Conservation (phyloP, 2,888 invertebrate genomes). For the Epinotia nisella region DNA sequence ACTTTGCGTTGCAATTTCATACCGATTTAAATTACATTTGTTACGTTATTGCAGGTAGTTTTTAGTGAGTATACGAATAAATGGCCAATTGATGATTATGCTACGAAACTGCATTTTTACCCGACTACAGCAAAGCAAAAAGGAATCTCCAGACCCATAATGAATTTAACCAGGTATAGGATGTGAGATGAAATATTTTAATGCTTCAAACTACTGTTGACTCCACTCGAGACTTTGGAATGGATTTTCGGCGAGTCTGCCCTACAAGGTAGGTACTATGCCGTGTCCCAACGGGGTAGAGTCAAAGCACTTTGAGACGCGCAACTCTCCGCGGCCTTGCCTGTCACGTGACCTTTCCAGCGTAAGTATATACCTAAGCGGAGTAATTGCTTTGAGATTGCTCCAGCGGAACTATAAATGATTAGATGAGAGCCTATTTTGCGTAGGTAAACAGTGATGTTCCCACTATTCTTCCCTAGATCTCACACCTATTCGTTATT, state of each 20-base stretch:
- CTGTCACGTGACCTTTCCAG: slow-evolving; percentile 16
- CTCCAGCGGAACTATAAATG: neutral
- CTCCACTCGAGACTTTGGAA: slow-evolving; percentile 5
- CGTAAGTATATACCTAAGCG: slow-evolving; percentile 9
- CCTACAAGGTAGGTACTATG: slow-evolving; percentile 21
- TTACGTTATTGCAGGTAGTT: neutral
- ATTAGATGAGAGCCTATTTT: neutral
- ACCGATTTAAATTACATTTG: neutral
- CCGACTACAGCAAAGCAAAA: too few species aligned
- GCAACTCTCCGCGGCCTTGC: slow-evolving; percentile 19
- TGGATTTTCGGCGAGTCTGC: slow-evolving; percentile 34
- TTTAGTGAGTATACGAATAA: neutral
- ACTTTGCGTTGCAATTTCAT: too few species aligned
- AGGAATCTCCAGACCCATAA: too few species aligned
- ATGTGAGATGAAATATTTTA: neutral
- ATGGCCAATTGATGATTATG: neutral
- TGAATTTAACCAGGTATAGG: neutral
- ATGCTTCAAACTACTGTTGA: neutral
- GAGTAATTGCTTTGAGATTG: slow-evolving; percentile 28
- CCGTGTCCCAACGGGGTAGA: slow-evolving; percentile 52
- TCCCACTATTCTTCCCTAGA: too few species aligned
- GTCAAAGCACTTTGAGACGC: slow-evolving; percentile 53
- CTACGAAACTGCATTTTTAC: neutral
- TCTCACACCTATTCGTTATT: too few species aligned
- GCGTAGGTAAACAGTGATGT: neutral